phyloP scores from a whole-genome alignment of 2,888 invertebrate species.

The Cetonia aurata region DNA sequence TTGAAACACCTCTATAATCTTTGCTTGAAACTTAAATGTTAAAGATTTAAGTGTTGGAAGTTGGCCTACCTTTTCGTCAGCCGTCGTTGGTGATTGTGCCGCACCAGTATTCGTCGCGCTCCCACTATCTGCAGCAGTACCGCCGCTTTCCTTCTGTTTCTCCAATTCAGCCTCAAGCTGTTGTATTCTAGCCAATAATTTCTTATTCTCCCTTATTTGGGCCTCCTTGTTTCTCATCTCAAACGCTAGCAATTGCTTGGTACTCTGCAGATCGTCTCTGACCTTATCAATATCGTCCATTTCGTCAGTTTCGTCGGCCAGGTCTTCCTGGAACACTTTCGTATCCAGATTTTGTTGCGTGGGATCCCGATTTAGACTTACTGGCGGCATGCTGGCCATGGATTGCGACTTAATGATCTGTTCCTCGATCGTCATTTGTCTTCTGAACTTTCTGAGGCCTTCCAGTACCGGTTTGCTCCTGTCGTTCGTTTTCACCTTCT shows the following conservation, averaged over 20 bases:
- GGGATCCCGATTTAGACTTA: conserved; percentile 52
- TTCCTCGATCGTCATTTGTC: conserved; percentile 92
- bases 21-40: too few species aligned
- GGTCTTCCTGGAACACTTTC: conserved; percentile 58
- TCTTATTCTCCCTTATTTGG: conserved; percentile 83
- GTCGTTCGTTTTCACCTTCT: conserved; percentile 84
- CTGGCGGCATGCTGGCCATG: conserved; percentile 71
- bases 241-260: conserved; percentile 89
- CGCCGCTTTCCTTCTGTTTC: conserved; percentile 62
- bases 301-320: conserved; percentile 78
- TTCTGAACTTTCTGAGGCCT: conserved; percentile 87
- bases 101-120: conserved; percentile 29
- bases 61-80: conserved; percentile 61
- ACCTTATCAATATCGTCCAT: conserved; percentile 93
- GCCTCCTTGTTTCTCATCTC: conserved; percentile 89
- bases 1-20: neutral
- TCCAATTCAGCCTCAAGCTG: conserved; percentile 87
- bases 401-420: conserved; percentile 88
- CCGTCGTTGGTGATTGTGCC: conserved; percentile 48
- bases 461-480: conserved; percentile 87
- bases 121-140: neutral
- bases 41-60: neutral
- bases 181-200: conserved; percentile 81
- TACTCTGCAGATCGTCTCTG: conserved; percentile 90
- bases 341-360: conserved; percentile 44